Conservation (phyloP, 2,113 vertebrate species). For the Zosterops japonicus region DNA sequence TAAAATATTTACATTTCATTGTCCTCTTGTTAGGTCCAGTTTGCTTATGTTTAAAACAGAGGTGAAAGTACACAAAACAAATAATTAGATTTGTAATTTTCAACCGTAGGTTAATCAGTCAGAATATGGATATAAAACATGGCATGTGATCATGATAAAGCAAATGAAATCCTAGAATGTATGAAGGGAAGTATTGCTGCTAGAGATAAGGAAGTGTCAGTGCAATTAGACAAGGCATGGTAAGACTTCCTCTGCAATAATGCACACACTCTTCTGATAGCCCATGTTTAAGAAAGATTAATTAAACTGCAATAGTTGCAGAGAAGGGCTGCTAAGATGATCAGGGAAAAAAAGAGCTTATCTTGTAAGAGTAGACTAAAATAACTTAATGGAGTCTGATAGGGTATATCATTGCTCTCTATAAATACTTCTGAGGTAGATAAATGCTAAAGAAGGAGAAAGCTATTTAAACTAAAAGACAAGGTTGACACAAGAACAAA, state of each 20-base stretch:
- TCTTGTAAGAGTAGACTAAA: constrained; percentile 50
- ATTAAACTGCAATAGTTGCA: constrained; percentile 45
- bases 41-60: not conserved
- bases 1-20: not conserved
- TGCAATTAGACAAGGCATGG: not conserved
- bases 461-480: constrained; percentile 53
- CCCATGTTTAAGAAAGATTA: constrained; percentile 17
- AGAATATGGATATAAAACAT: not conserved
- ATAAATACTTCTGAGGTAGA: constrained; percentile 65
- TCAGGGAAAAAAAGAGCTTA: constrained; percentile 27
- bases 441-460: constrained; percentile 44
- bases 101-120: not conserved
- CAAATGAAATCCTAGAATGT: not conserved
- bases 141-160: not conserved
- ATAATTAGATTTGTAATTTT: not conserved
- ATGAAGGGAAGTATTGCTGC: not conserved
- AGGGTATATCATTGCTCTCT: constrained; percentile 46
- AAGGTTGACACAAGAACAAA: constrained; percentile 62
- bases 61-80: not conserved
- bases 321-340: constrained; percentile 6
- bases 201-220: constrained; percentile 18
- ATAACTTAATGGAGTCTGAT: constrained; percentile 60
- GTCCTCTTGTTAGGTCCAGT: not conserved
- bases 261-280: not conserved
- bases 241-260: not conserved